phyloP scores from a whole-genome alignment of 1,140 invertebrate species.

The Zaprionus ornatus region DNA sequence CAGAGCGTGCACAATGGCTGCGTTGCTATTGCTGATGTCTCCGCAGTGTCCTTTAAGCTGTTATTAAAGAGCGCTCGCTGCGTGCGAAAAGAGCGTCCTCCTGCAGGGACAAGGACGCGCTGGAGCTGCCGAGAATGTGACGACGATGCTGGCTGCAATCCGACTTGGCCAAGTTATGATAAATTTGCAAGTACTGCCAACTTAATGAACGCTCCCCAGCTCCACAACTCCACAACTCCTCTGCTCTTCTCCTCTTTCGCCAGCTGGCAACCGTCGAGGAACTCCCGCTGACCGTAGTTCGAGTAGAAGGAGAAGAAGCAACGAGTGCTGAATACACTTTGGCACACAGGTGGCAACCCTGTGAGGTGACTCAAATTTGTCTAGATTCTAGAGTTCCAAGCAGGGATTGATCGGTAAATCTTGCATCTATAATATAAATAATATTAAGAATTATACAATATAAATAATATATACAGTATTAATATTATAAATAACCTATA shows the following conservation, averaged over 20 bases:
- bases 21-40: conserved; percentile 18
- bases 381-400: not conserved
- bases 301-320: not conserved
- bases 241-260: not conserved
- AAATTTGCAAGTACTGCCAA: conserved; percentile 75
- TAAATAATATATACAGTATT: too few relatives aligned
- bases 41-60: conserved; percentile 43
- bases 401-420: too few relatives aligned
- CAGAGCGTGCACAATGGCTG: conserved; percentile 25
- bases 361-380: not conserved
- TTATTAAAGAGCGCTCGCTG: conserved; percentile 27
- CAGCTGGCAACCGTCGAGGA: not conserved
- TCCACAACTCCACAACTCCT: conserved; percentile 21
- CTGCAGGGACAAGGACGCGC: not conserved
- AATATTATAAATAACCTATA: too few relatives aligned
- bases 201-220: conserved; percentile 70
- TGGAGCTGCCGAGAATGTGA: not conserved
- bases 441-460: too few relatives aligned
- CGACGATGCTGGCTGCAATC: conserved; percentile 38
- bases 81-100: conserved; percentile 14
- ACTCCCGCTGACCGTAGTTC: conserved; percentile 45
- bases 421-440: too few relatives aligned
- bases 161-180: conserved; percentile 63
- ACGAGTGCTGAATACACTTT: not conserved
- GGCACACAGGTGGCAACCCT: not conserved